A percentile compares a stretch with the other conserved stretches of the same genome.
Evolutionary conservation across 1,140 invertebrate species (phyloP).

Genomic region (Hypothenemus hampei): DNA sequence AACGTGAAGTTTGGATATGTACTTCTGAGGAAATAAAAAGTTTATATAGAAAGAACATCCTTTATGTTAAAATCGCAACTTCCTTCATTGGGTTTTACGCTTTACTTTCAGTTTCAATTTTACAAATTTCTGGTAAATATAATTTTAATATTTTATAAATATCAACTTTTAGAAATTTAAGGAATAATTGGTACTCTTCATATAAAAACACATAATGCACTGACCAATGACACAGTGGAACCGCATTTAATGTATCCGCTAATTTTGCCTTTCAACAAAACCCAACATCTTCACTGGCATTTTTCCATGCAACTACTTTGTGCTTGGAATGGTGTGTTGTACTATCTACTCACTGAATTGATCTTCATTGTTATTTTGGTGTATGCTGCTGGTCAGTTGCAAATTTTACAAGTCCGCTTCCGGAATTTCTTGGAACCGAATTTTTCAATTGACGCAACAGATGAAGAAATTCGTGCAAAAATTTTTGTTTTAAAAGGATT

Average conservation of each 20-base stretch:
- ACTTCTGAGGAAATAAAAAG: neutral
- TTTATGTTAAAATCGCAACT: neutral
- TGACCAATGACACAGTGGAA: neutral
- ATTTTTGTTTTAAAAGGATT: neutral
- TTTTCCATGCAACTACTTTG: neutral
- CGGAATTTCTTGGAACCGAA: neutral
- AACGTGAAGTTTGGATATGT: neutral
- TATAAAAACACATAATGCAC: neutral
- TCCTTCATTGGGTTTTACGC: too few species aligned
- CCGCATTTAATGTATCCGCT: neutral
- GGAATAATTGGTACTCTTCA: neutral
- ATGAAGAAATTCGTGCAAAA: neutral
- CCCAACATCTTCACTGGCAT: neutral
- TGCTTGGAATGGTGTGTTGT: neutral
- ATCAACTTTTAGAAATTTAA: too few species aligned
- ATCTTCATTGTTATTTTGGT: neutral
- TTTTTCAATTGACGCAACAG: neutral
- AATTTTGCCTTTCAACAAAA: neutral
- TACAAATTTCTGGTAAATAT: too few species aligned
- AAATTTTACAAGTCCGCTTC: neutral
- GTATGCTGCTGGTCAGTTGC: neutral
- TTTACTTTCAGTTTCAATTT: too few species aligned
- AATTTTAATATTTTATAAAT: too few species aligned
- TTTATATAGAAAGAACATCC: neutral
- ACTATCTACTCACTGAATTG: neutral